Evolutionary conservation across 1,140 invertebrate genomes (phyloP).

Genomic region (Heliconius melpomene): DNA sequence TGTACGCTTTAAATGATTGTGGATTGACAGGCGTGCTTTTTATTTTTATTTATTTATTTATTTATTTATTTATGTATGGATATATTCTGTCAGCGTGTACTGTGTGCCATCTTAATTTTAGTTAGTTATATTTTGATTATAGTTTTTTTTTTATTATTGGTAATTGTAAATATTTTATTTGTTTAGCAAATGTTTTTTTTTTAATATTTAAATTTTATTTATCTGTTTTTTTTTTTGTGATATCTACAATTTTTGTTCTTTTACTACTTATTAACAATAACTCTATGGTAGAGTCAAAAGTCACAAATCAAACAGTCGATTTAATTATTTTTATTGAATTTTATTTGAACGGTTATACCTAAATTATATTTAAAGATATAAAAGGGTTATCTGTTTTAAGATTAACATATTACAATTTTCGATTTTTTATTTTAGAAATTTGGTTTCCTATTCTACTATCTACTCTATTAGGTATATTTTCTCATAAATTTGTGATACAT

Average conservation of each 20-base stretch:
- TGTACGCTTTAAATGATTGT: slow-evolving; percentile 36
- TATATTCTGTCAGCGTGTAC: slow-evolving; percentile 18
- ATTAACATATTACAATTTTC: neutral
- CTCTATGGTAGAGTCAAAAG: neutral
- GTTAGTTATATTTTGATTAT: slow-evolving; percentile 1
- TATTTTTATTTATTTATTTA: slow-evolving; percentile 39
- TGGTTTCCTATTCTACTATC: neutral
- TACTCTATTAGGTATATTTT: too few relatives aligned
- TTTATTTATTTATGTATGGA: slow-evolving; percentile 27
- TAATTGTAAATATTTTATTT: too few relatives aligned
- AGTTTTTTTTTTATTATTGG: neutral
- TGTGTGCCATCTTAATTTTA: slow-evolving; percentile 19
- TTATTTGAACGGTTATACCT: neutral
- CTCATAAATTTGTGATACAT: too few relatives aligned
- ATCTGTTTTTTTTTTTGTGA: neutral
- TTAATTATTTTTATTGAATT: neutral
- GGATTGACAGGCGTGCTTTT: slow-evolving; percentile 51
- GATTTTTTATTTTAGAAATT: neutral
- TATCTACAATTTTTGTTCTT: neutral
- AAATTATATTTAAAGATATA: neutral
- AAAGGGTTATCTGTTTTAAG: neutral
- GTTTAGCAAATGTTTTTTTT: too few relatives aligned
- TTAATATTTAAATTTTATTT: too few relatives aligned
- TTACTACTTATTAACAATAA: neutral
- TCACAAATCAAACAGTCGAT: neutral